phyloP scores from a whole-genome alignment of 1,140 invertebrate genomes.

The Macrocentrus cingulum region DNA sequence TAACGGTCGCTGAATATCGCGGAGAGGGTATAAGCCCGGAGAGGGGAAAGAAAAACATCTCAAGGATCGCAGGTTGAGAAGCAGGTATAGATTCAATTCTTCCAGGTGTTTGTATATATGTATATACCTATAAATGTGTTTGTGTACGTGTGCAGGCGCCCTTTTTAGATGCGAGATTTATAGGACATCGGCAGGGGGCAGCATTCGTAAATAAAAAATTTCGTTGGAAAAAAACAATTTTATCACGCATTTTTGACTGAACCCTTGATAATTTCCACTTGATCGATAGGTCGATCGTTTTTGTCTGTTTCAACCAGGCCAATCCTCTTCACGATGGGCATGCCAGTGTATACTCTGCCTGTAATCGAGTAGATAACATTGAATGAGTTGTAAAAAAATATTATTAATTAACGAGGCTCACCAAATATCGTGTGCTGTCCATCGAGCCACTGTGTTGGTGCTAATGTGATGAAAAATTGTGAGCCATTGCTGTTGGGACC shows the following conservation, averaged over 20 bases:
- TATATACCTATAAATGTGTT: background rate
- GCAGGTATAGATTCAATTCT: slow-evolving; percentile 23
- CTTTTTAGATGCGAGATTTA: too few relatives aligned
- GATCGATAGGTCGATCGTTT: slow-evolving; percentile 87
- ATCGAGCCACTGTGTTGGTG: slow-evolving; percentile 96
- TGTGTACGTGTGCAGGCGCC: too few relatives aligned
- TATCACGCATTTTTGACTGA: slow-evolving; percentile 50
- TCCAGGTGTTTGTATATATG: background rate
- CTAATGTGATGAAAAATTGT: slow-evolving; percentile 97
- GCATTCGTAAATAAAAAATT: too few relatives aligned
- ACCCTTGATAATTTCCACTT: slow-evolving; percentile 82
- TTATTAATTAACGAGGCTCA: too few relatives aligned
- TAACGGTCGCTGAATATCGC: slow-evolving; percentile 18
- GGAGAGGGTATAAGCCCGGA: background rate
- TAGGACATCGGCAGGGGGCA: too few relatives aligned
- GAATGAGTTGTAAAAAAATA: too few relatives aligned
- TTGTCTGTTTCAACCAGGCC: slow-evolving; percentile 91
- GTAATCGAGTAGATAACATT: too few relatives aligned
- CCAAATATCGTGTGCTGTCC: slow-evolving; percentile 98
- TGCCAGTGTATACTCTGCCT: slow-evolving; percentile 78
- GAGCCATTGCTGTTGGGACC: slow-evolving; percentile 96
- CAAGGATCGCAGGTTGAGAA: slow-evolving; percentile 16
- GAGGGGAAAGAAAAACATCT: slow-evolving; percentile 14
- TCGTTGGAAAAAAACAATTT: too few relatives aligned
- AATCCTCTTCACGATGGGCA: slow-evolving; percentile 88